Evolutionary conservation across 2,888 invertebrate genomes (phyloP), one percentile per base, ranked within the genome.

Genomic region (Scaptodrosophila latifasciaeformis): DNA sequence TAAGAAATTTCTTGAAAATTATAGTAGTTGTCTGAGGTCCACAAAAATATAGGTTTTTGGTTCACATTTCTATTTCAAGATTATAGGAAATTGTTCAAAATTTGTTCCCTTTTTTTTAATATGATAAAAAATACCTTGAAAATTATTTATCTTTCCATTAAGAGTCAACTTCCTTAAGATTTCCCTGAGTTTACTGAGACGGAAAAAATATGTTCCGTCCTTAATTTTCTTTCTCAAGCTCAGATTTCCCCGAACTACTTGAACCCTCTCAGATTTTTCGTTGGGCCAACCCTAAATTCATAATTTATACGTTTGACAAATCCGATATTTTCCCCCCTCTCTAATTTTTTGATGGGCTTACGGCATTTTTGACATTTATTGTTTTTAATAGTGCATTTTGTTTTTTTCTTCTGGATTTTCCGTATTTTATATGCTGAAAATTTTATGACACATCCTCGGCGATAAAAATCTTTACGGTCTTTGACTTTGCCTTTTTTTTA

Each of bases 351-450:
- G 27, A 6, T 27, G 9, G 5, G 5, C 5, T 74, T 59, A 50
- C 57, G 49, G 58, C 56, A 47, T 62, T 79, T 70, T 81, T 76
- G 75, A 79, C 75, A 81, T 81, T 76, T 81, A 76, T 81, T 76
- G 80, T 81, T 76, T 76, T 71, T 71, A 76, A 76, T 76, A 75
- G 64, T 64, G 40, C 18, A 40, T 4, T 5, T 34, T 10, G 24
- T n/a, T 31, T 12, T 12, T 31, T 31, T 31, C 10, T 31, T 31
- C 4, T n/a, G 9, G 31, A 5, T 9, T 27, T 27, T 62, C 34
- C 52, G 46, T n/a, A n/a, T n/a, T n/a, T n/a, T n/a, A n/a, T n/a
- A 37, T 42, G 39, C 51, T 43, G 42, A 50, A n/a, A 61, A 48
- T 79, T 70, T 79, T 60, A 76, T 65, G 72, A 59, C 61, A 50